A percentile compares a stretch with the other conserved stretches of the same genome.
Conservation (phyloP, 2,113 vertebrate genomes). For the Pluvianellus socialis region DNA sequence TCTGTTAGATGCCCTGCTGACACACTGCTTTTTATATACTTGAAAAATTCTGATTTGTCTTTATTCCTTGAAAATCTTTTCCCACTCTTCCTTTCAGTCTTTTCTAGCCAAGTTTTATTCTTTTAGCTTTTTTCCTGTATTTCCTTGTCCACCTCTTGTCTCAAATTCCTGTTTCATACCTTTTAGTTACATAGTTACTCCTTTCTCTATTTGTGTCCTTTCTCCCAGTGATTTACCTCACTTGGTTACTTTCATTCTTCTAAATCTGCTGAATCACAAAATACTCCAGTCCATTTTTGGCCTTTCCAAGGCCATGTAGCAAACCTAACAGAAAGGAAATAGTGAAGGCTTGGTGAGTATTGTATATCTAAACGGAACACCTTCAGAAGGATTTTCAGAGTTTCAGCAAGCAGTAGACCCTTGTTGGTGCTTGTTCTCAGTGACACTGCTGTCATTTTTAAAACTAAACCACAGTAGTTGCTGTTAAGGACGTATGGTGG, state of each 20-base stretch:
- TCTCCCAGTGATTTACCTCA: not conserved
- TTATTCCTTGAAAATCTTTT: conserved; percentile 20
- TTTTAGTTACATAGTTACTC: not conserved
- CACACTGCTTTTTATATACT: conserved; percentile 20
- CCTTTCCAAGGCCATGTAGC: not conserved
- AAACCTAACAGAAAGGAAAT: not conserved
- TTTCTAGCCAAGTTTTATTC: not conserved
- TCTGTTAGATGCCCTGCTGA: conserved; percentile 12
- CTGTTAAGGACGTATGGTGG: not conserved
- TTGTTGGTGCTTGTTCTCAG: not conserved
- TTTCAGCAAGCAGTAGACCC: not conserved
- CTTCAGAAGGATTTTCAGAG: not conserved
- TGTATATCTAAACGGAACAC: not conserved
- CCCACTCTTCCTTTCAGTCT: not conserved
- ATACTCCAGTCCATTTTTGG: not conserved
- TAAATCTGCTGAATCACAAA: conserved; percentile 5
- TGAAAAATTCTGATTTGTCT: conserved; percentile 41
- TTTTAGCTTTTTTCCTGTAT: not conserved
- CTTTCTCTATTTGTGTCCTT: not conserved
- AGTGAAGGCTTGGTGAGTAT: not conserved
- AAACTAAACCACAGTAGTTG: not conserved
- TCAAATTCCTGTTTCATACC: not conserved
- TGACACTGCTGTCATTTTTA: not conserved
- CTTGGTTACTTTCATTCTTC: not conserved
- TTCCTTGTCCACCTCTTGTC: not conserved